Conservation (phyloP, 2,113 vertebrate species). For the Eupsittula cactorum region DNA sequence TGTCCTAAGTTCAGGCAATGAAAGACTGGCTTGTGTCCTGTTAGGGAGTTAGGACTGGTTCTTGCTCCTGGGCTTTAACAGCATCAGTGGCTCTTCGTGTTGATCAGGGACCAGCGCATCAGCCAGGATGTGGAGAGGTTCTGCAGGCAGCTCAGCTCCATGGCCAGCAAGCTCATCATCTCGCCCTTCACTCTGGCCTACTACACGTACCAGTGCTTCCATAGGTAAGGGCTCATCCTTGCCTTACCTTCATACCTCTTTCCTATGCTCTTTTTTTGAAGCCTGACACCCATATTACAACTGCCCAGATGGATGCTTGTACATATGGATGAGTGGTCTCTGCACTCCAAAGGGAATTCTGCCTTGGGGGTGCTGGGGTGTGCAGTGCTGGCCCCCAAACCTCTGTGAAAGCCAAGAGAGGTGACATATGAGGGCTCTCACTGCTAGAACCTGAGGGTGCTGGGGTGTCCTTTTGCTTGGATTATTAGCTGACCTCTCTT, state of each 20-base stretch:
- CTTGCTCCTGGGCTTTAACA: neutral
- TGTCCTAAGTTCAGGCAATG: neutral
- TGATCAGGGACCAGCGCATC: slow-evolving; percentile 92
- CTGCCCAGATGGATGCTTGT: neutral
- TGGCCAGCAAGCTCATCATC: slow-evolving; percentile 87
- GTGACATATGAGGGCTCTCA: neutral
- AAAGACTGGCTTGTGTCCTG: neutral
- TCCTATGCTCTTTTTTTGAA: neutral
- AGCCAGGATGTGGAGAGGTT: slow-evolving; percentile 94
- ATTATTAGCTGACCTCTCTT: neutral
- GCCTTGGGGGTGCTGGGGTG: neutral
- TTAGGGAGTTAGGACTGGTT: neutral
- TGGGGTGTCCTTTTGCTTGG: neutral
- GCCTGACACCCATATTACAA: neutral
- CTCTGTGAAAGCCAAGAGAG: neutral
- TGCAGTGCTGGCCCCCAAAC: neutral
- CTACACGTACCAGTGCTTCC: slow-evolving; percentile 93
- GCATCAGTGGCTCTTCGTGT: neutral
- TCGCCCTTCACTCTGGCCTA: slow-evolving; percentile 91
- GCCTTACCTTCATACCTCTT: neutral
- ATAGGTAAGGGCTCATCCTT: slow-evolving; percentile 77
- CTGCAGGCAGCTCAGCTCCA: slow-evolving; percentile 91
- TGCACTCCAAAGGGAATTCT: neutral
- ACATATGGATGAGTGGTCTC: neutral
- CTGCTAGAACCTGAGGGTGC: neutral